Percentiles rank a stretch among this genome's conserved stretches.
Conservation (phyloP, 1,140 invertebrate genomes). For the Papilio helenus region DNA sequence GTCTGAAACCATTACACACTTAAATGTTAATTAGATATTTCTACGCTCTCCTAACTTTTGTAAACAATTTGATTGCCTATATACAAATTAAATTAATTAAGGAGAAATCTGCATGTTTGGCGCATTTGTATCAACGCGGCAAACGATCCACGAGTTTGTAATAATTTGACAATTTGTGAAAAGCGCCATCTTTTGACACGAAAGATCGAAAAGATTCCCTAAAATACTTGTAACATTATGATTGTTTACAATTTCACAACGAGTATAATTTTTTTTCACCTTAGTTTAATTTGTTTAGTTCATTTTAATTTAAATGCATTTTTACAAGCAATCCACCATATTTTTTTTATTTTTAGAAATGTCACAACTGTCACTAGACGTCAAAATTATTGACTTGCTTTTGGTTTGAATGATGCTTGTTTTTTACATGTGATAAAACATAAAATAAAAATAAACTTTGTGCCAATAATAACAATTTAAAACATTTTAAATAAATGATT, state of each 20-base stretch:
- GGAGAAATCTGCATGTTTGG: neutral
- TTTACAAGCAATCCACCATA: neutral
- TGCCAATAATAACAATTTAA: conserved; percentile 28
- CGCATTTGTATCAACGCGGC: neutral
- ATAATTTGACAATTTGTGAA: neutral
- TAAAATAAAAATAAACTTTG: conserved; percentile 44
- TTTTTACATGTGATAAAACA: conserved; percentile 49
- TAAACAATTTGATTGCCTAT: neutral
- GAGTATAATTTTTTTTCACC: neutral
- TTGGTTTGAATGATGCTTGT: conserved; percentile 45
- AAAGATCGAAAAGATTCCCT: neutral
- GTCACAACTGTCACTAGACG: neutral
- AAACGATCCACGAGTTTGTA: neutral
- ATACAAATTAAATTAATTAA: neutral
- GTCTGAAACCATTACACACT: no score
- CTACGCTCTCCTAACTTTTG: no score
- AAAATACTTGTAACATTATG: neutral
- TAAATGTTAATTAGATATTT: no score
- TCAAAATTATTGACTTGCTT: conserved; percentile 34
- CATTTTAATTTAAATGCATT: neutral
- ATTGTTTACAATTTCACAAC: neutral
- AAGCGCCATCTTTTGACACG: neutral
- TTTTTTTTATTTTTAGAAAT: neutral
- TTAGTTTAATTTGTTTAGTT: neutral
- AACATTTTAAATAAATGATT: conserved; percentile 15